Percentiles rank a stretch among this genome's conserved stretches.
Evolutionary conservation across 2,797 vertebrate species (phyloP).

Genomic region (Hylomyscus alleni): DNA sequence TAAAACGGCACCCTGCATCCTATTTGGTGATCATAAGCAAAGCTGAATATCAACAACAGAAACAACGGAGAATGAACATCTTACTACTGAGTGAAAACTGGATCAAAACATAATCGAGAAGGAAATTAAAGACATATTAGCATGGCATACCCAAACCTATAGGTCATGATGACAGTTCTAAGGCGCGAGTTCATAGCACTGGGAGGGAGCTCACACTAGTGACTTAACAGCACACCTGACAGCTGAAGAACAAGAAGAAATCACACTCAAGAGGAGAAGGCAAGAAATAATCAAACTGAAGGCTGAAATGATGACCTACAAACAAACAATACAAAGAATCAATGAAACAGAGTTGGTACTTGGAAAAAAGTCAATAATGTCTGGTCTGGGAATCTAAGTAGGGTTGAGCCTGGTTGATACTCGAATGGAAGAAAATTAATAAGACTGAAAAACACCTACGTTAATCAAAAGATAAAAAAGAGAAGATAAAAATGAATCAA

Average conservation of each 20-base stretch:
- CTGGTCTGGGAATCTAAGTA: background rate
- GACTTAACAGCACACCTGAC: too few species aligned
- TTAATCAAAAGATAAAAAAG: too few species aligned
- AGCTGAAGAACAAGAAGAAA: background rate
- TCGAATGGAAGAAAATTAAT: background rate
- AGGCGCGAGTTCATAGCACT: background rate
- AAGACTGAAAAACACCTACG: background rate
- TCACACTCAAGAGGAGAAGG: background rate
- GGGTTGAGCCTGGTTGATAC: background rate
- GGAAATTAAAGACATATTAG: background rate
- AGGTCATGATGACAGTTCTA: background rate
- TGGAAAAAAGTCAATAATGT: background rate
- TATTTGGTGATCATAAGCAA: background rate
- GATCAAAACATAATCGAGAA: background rate
- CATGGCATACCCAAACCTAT: background rate
- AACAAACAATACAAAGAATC: background rate
- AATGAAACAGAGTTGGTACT: background rate
- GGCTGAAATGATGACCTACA: background rate
- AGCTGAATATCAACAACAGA: background rate
- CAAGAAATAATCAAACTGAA: background rate
- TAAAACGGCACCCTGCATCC: background rate
- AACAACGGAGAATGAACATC: too few species aligned
- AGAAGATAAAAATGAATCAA: background rate
- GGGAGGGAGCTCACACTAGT: too few species aligned
- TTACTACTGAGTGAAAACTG: too few species aligned